Evolutionary conservation across 2,888 invertebrate genomes (phyloP).

Genomic region (Ophion slaviceki): DNA sequence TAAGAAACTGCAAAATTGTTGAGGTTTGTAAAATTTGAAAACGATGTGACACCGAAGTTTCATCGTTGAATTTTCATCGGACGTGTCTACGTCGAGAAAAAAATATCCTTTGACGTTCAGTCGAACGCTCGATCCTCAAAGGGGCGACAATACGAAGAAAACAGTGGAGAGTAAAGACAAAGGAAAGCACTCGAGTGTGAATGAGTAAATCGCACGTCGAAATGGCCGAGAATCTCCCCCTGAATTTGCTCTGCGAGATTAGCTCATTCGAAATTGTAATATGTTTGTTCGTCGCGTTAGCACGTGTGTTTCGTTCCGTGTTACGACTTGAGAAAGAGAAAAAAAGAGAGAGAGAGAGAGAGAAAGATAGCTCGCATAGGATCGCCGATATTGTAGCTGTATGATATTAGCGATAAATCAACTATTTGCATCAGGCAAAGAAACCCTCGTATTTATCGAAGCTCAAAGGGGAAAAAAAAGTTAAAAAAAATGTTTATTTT

Average conservation of each 20-base stretch:
- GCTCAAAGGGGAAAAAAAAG: conserved; percentile 71
- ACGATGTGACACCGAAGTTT: background rate
- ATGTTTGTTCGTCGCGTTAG: conserved; percentile 37
- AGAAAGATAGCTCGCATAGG: conserved; percentile 40
- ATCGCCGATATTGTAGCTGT: conserved; percentile 72
- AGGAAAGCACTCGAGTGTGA: conserved; percentile 9
- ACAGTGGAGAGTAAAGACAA: background rate
- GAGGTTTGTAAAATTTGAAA: background rate
- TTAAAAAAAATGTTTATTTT: conserved; percentile 59
- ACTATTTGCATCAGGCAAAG: conserved; percentile 68
- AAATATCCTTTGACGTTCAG: conserved; percentile 17
- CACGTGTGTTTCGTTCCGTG: conserved; percentile 5
- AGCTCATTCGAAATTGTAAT: conserved; percentile 46
- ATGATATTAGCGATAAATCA: conserved; percentile 73
- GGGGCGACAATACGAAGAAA: conserved; percentile 6
- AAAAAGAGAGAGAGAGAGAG: conserved; percentile 12
- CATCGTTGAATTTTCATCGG: background rate
- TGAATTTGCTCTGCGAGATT: conserved; percentile 44
- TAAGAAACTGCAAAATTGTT: background rate
- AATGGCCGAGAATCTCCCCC: conserved; percentile 43
- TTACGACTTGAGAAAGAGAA: background rate
- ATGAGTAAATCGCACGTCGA: conserved; percentile 12
- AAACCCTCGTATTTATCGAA: conserved; percentile 74
- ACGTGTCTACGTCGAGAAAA: background rate
- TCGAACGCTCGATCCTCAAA: conserved; percentile 26